These are phyloP conservation scores for Odontophorus gujanensis DNA, from an alignment of 2,113 vertebrate species.

Conservation along the genomic window DNA sequence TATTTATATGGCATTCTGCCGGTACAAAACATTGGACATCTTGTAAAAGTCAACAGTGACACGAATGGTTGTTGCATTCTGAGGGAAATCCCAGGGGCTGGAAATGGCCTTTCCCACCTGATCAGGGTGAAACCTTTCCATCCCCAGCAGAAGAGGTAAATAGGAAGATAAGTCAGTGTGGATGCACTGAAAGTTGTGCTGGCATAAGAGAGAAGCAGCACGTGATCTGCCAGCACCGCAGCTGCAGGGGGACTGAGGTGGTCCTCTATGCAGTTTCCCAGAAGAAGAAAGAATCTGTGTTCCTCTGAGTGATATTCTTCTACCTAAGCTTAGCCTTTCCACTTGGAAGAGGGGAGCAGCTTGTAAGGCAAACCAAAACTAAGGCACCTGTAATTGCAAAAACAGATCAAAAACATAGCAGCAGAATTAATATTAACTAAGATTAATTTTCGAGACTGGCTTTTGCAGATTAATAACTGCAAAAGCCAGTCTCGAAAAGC, in stretches of 20 bases:
- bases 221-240: fast-evolving
- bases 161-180: neutral
- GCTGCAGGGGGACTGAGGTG: neutral
- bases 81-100: neutral
- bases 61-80: neutral
- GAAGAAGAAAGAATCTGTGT: neutral
- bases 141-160: neutral
- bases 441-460: too few relatives aligned
- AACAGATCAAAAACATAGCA: neutral
- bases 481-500: neutral
- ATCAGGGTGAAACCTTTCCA: neutral
- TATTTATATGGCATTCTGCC: neutral
- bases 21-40: neutral
- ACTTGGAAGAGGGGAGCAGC: neutral
- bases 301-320: neutral
- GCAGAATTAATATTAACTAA: neutral
- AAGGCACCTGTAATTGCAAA: neutral
- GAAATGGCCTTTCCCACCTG: neutral
- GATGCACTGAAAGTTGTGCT: too few relatives aligned
- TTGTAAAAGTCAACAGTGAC: neutral
- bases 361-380: neutral
- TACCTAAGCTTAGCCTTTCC: neutral
- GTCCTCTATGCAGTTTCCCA: neutral
- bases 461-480: too few relatives aligned
- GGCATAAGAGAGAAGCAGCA: neutral